phyloP scores from a whole-genome alignment of 2,797 vertebrate genomes.

The Lithobates sylvaticus region DNA sequence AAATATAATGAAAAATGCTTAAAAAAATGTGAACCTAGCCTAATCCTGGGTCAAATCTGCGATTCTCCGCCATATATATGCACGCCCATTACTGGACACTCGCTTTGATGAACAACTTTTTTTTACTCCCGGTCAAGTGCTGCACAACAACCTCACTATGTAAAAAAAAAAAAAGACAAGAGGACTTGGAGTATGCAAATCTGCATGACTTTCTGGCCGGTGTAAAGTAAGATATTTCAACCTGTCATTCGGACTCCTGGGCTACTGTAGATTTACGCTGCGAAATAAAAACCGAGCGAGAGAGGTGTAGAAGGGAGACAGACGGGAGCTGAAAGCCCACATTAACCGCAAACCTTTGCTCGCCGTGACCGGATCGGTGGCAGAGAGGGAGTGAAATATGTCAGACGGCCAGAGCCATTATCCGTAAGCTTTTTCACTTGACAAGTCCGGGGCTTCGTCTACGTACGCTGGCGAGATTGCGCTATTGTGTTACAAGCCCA shows the following conservation, averaged over 20 bases:
- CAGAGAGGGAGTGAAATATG: background rate
- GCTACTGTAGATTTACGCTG: background rate
- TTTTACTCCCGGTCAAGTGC: no score
- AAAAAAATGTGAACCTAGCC: no score
- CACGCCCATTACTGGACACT: no score
- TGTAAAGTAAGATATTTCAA: background rate
- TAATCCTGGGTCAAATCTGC: no score
- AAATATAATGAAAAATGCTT: no score
- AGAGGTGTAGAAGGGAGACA: conserved; percentile 23
- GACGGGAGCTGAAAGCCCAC: background rate
- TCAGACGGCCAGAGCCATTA: conserved; percentile 9
- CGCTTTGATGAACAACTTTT: no score
- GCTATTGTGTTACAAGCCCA: conserved; percentile 31
- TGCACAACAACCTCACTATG: no score
- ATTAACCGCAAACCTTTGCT: conserved; percentile 7
- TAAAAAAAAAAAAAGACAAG: background rate
- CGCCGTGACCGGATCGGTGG: background rate
- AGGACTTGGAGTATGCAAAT: background rate
- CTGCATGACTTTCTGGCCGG: background rate
- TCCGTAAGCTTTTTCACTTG: no score
- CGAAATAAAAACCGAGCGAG: background rate
- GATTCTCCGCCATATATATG: no score
- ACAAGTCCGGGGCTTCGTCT: no score
- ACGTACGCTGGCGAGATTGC: background rate
- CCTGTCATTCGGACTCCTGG: background rate